phyloP scores from a whole-genome alignment of 2,888 invertebrate species.

The Ichneumoninae sp. region DNA sequence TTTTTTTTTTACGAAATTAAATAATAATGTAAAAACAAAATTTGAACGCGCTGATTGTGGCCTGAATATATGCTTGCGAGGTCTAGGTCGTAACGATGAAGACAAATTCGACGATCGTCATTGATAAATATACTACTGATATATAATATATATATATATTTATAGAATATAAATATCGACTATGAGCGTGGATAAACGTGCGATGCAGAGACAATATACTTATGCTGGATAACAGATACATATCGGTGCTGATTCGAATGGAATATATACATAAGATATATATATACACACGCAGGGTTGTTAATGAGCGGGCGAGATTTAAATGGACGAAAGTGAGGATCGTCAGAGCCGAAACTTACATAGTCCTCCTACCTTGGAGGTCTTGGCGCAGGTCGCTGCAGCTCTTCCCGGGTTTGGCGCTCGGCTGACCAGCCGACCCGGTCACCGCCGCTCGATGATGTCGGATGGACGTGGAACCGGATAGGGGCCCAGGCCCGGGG shows the following conservation, averaged over 20 bases:
- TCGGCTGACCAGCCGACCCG: constrained; percentile 70
- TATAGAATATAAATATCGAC: constrained; percentile 18
- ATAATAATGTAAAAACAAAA: constrained; percentile 10
- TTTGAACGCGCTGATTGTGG: constrained; percentile 55
- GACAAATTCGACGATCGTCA: constrained; percentile 61
- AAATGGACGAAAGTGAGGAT: constrained; percentile 73
- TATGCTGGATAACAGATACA: not conserved
- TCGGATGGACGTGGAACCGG: constrained; percentile 78
- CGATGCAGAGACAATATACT: constrained; percentile 46
- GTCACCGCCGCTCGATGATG: constrained; percentile 77
- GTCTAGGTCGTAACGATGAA: constrained; percentile 63
- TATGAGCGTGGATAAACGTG: constrained; percentile 51
- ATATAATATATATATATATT: not conserved
- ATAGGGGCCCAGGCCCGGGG: constrained; percentile 85
- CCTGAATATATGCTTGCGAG: constrained; percentile 57
- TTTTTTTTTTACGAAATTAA: not conserved
- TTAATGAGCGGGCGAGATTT: constrained; percentile 30
- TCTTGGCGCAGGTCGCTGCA: constrained; percentile 83
- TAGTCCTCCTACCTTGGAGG: constrained; percentile 90
- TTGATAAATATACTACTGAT: constrained; percentile 1
- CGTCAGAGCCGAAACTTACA: constrained; percentile 89
- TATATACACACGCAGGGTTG: constrained; percentile 6
- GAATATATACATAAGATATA: constrained; percentile 25
- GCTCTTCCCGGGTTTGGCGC: constrained; percentile 81
- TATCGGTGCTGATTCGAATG: constrained; percentile 50